phyloP scores from a whole-genome alignment of 2,888 invertebrate genomes.

The Phyllotreta striolata region DNA sequence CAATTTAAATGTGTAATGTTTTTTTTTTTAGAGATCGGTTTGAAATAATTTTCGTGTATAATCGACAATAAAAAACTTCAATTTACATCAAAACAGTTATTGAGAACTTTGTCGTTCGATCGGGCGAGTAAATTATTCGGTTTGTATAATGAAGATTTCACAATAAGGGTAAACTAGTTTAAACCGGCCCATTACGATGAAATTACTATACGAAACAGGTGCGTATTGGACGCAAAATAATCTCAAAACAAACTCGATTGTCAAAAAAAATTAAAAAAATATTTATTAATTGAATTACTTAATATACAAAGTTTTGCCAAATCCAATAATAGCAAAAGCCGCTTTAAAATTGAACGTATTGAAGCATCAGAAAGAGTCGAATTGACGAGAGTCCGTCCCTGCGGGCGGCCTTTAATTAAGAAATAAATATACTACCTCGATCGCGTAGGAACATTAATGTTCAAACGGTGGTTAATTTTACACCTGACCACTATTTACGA shows the following conservation, averaged over 20 bases:
- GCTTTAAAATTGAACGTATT: background rate
- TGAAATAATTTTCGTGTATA: no score
- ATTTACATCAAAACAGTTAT: no score
- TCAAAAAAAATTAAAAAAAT: no score
- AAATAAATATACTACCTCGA: slow-evolving; percentile 22
- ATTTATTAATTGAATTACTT: no score
- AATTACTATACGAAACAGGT: background rate
- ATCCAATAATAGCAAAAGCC: no score
- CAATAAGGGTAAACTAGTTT: slow-evolving; percentile 28
- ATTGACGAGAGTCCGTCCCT: background rate
- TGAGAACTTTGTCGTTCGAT: background rate
- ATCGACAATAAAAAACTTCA: no score
- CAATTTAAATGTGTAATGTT: no score
- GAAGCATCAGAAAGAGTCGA: background rate
- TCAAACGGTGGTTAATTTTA: slow-evolving; percentile 26
- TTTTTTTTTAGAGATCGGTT: no score
- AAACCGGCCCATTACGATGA: slow-evolving; percentile 18
- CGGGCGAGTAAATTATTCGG: background rate
- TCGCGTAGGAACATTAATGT: slow-evolving; percentile 14
- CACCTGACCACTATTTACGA: slow-evolving; percentile 33
- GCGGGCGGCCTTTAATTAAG: slow-evolving; percentile 15
- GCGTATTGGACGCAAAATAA: no score
- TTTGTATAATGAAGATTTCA: background rate
- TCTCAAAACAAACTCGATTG: no score
- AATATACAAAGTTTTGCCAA: no score